A percentile compares a stretch with the other conserved stretches of the same genome.
phyloP scores from a whole-genome alignment of 1,140 invertebrate species.

The Drosophila saltans region DNA sequence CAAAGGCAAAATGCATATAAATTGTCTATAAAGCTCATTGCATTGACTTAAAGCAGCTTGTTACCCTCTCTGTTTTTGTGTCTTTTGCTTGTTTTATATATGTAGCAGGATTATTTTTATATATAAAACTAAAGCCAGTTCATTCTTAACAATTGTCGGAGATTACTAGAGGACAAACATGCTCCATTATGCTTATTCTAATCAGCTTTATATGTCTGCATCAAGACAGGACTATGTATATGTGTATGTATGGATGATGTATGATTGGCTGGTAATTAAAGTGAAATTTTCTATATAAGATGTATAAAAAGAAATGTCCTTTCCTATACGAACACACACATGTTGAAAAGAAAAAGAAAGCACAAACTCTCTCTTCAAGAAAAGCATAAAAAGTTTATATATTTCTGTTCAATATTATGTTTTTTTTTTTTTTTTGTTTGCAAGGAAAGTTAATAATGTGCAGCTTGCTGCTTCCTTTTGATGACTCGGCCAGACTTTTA shows the following conservation, averaged over 20 bases:
- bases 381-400: slow-evolving; percentile 22
- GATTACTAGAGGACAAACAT: slow-evolving; percentile 7
- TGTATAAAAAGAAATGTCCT: slow-evolving; percentile 9
- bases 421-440: not conserved
- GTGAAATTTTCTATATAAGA: slow-evolving; percentile 4
- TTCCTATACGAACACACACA: not conserved
- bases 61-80: not conserved
- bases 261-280: slow-evolving; percentile 63
- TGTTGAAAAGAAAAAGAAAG: not conserved
- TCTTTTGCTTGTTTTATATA: slow-evolving; percentile 28
- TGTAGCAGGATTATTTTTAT: slow-evolving; percentile 72
- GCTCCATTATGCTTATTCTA: slow-evolving; percentile 9
- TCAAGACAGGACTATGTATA: not conserved
- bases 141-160: slow-evolving; percentile 33
- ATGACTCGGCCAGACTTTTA: slow-evolving; percentile 21
- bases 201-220: slow-evolving; percentile 11
- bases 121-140: slow-evolving; percentile 59
- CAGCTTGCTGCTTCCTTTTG: slow-evolving; percentile 40
- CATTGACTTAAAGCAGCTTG: slow-evolving; percentile 68
- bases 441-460: slow-evolving; percentile 59
- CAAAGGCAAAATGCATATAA: slow-evolving; percentile 65
- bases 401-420: slow-evolving; percentile 1
- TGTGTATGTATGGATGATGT: slow-evolving; percentile 42
- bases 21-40: slow-evolving; percentile 77
- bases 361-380: slow-evolving; percentile 15